Conservation (phyloP, 2,888 invertebrate species). For the Caenorhabditis sp. region DNA sequence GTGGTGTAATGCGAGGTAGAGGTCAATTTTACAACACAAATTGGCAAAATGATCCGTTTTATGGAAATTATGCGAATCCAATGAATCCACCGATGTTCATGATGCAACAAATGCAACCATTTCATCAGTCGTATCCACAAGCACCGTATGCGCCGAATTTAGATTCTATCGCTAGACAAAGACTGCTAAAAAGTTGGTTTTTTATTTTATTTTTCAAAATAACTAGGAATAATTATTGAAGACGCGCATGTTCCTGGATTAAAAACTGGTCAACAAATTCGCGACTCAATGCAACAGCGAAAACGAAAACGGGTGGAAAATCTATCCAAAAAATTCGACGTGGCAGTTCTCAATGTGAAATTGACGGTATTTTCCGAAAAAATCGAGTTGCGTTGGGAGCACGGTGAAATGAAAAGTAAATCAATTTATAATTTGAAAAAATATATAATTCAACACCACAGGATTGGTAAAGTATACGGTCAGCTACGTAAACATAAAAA, state of each 20-base stretch:
- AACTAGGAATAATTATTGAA: conserved; percentile 10
- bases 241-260: conserved; percentile 36
- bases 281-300: conserved; percentile 14
- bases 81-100: conserved; percentile 12
- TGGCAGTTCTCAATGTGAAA: conserved; percentile 2
- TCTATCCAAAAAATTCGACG: conserved; percentile 1
- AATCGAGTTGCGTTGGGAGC: conserved; percentile 30
- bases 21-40: neutral
- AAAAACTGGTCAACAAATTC: conserved; percentile 21
- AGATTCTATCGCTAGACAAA: neutral
- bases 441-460: neutral
- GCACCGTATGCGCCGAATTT: neutral
- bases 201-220: conserved; percentile 5
- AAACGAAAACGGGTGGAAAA: conserved; percentile 3
- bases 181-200: neutral
- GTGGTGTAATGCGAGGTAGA: conserved; percentile 14
- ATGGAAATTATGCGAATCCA: conserved; percentile 4
- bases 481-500: neutral
- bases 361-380: conserved; percentile 21
- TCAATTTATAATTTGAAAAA: conserved; percentile 6
- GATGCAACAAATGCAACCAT: conserved; percentile 26
- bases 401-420: conserved; percentile 11
- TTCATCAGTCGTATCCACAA: conserved; percentile 11
- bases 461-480: conserved; percentile 12
- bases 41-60: conserved; percentile 16